Base-by-base conservation (phyloP, 2,888 invertebrate species). In the Conomelus anceps region DNA sequence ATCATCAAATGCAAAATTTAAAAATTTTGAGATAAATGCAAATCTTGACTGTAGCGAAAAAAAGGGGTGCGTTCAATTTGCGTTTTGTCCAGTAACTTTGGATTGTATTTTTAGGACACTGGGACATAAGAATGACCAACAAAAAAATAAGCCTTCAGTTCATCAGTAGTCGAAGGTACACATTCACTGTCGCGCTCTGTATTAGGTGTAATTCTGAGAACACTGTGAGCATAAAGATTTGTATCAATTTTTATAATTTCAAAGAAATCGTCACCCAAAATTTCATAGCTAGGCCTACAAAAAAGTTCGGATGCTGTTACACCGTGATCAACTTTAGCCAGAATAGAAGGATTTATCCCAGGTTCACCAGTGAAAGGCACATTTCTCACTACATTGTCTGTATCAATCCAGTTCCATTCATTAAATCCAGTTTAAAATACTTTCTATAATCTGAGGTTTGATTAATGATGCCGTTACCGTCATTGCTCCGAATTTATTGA, bases 51-150 rank as follows among this genome's bases (percentile, higher is more conserved):
- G 86, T 86, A 86, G 86, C 86, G 23, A 87, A 29, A 23, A 87
- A 22, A 24, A 23, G 87, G n/a, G 89, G 23, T 63, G 26, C 84
- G n/a, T 86, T 34, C 23, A 89, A 63, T 87, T 63, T 84, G 41
- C 89, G 87, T 23, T 88, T 29, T 1, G 89, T 22, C 84, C 89
- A 89, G n/a, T 89, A 89, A 11, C 87, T 34, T 24, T 89, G 86
- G 11, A 86, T 22, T 22, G 87, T 34, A 26, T 86, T 22, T 34
- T 87, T 89, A 23, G 63, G 84, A 22, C 26, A 34, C n/a, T 89
- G 87, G 9, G 24, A 22, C 89, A 89, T 89, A 9, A 26, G 23
- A 20, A 89, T 17, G 84, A 84, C 86, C 20, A 89, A 34, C 13
- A n/a, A 84, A 63, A 84, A 89, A 87, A 84, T 89, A 87, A 7